These are phyloP conservation scores for Atherinomorus stipes DNA, from an alignment of 2,113 vertebrate species.

Conservation along the genomic window DNA sequence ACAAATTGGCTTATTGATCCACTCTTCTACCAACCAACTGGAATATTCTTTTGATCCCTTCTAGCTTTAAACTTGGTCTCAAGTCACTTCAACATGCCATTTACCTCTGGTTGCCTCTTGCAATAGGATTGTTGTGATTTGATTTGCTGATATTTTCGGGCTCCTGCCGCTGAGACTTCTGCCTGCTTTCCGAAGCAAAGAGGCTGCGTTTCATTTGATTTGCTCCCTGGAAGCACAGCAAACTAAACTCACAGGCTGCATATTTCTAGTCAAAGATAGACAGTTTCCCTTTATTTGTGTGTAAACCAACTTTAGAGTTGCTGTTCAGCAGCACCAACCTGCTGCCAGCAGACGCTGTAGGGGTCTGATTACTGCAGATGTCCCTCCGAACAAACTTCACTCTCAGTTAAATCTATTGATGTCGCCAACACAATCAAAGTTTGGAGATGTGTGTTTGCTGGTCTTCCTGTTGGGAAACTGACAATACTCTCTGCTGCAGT, in stretches of 20 bases:
- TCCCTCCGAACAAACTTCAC: neutral
- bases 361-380: neutral
- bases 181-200: constrained; percentile 14
- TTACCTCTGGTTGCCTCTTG: constrained; percentile 7
- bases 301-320: neutral
- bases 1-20: constrained; percentile 49
- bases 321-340: neutral
- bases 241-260: neutral
- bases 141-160: constrained; percentile 27
- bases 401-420: neutral
- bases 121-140: constrained; percentile 27
- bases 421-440: neutral
- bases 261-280: neutral
- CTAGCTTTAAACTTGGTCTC: constrained; percentile 41
- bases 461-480: neutral
- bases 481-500: neutral
- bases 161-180: constrained; percentile 14
- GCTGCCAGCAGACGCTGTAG: neutral
- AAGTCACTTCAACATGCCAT: constrained; percentile 5
- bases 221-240: neutral
- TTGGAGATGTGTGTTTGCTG: neutral
- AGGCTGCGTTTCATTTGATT: neutral
- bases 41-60: constrained; percentile 38
- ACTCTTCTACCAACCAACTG: constrained; percentile 28
- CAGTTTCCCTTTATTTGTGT: neutral